Percentiles rank a stretch among this genome's conserved stretches.
Evolutionary conservation across 2,797 vertebrate genomes (phyloP).

Genomic region (Semaprochilodus insignis): DNA sequence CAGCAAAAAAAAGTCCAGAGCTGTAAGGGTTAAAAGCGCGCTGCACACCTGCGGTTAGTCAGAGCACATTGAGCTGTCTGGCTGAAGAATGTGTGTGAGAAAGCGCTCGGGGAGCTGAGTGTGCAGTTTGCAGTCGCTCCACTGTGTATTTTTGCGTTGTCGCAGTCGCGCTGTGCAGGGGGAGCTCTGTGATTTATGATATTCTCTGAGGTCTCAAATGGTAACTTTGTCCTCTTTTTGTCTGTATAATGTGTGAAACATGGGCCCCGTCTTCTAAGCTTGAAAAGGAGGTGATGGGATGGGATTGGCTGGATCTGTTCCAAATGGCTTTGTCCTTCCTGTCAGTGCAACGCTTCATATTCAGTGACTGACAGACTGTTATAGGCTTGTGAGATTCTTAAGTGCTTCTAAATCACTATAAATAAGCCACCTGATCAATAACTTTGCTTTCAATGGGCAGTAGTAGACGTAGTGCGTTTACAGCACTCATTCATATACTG

Average conservation of each 20-base stretch:
- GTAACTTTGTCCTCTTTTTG: constrained; percentile 18
- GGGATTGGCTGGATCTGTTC: constrained; percentile 11
- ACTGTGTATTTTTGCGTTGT: constrained; percentile 20
- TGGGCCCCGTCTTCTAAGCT: constrained; percentile 29
- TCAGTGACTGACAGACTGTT: neutral
- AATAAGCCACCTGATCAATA: neutral
- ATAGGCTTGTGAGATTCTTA: neutral
- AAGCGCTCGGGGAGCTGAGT: constrained; percentile 43
- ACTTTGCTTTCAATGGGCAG: neutral
- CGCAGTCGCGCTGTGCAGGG: neutral
- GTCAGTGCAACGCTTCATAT: neutral
- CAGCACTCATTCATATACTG: neutral
- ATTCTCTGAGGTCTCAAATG: constrained; percentile 24
- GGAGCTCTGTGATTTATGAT: constrained; percentile 39
- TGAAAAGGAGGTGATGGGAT: neutral
- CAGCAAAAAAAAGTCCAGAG: neutral
- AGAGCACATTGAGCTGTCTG: constrained; percentile 35
- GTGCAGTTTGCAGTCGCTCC: constrained; percentile 41
- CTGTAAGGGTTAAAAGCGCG: neutral
- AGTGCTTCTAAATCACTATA: constrained; percentile 1
- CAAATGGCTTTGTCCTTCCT: constrained; percentile 9
- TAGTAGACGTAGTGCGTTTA: neutral
- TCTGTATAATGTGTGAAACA: constrained; percentile 23
- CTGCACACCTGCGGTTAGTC: constrained; percentile 25
- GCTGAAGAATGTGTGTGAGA: constrained; percentile 38